Percentiles rank a stretch among this genome's conserved stretches.
Conservation (phyloP, 1,140 invertebrate species). For the Diabrotica virgifera region DNA sequence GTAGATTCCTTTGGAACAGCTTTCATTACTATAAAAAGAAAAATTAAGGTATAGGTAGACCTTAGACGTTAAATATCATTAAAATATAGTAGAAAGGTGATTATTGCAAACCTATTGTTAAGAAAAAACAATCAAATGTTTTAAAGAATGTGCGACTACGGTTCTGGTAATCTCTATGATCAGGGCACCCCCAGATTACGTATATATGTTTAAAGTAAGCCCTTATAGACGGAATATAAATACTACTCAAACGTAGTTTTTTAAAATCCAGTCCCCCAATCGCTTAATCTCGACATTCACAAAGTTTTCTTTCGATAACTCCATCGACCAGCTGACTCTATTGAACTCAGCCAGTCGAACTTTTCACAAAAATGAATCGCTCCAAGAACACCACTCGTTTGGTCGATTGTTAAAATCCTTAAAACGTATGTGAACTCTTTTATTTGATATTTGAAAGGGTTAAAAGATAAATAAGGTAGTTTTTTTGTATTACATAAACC, state of each 20-base stretch:
- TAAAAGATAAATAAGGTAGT: conserved; percentile 23
- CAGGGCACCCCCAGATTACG: conserved; percentile 23
- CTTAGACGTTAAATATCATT: too few relatives aligned
- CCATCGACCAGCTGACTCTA: conserved; percentile 1
- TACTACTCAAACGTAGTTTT: conserved; percentile 22
- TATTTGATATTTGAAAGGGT: conserved; percentile 22
- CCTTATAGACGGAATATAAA: conserved; percentile 17
- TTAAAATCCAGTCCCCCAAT: conserved; percentile 13
- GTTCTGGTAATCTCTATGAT: conserved; percentile 1
- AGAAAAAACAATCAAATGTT: too few relatives aligned
- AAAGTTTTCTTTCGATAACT: conserved; percentile 13
- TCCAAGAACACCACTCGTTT: background rate
- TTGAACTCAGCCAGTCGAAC: conserved; percentile 5
- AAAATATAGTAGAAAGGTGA: too few relatives aligned
- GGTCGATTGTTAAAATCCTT: conserved; percentile 21
- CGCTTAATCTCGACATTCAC: background rate
- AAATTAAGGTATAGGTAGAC: too few relatives aligned
- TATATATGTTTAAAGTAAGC: conserved; percentile 20
- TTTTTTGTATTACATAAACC: conserved; percentile 21
- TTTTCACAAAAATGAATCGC: conserved; percentile 1
- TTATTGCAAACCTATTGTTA: too few relatives aligned
- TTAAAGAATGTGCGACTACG: background rate
- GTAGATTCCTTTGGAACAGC: too few relatives aligned
- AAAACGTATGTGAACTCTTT: conserved; percentile 24
- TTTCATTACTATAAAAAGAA: too few relatives aligned